Base-by-base conservation (phyloP, 2,888 invertebrate genomes). In the Sialis fuliginosa region DNA sequence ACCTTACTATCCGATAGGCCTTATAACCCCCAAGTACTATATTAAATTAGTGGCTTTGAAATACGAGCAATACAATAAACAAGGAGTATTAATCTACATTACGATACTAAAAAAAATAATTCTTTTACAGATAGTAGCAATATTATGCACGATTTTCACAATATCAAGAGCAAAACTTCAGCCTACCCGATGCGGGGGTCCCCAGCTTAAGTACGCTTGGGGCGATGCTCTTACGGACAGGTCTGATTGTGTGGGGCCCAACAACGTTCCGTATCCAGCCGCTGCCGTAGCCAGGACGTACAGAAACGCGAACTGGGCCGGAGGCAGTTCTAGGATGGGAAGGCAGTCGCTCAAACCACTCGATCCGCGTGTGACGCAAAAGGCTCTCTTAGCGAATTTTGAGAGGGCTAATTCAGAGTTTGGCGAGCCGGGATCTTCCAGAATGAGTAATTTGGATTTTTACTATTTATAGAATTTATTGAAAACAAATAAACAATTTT, bases 211-310 rank as follows among this genome's bases (percentile, higher is more conserved):
- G 66, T 90, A 89, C 63, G 70, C 88, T 13, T 88, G 87, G 77
- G 91, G 91, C 12, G 88, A 91, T 63, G 90, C 90, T 6, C 67
- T 91, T 43, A 75, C 76, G 53, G 86, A 85, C 62, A 74, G 81
- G 6, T 65, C 70, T 22, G 81, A 86, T 58, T 89, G 89, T 56
- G 63, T 83, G 46, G 90, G 90, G 13, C 90, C 90, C 6, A 84
- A 86, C 57, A 81, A 87, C 54, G 65, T 75, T 54, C 81, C 84
- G 46, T 91, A 90, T 69, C 90, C 90, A 50, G 78, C 79, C 90
- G 78, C 81, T 57, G 75, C 82, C 58, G 80, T 89, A 52, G 77
- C 80, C 58, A 73, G 85, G 58, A 79, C 79, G 44, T 74, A 86
- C 57, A 66, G 70, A 56, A 61, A 60, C 42, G 74, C 77, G 49